Evolutionary conservation across 1,140 invertebrate genomes (phyloP).

Genomic region (Ips nitidus): DNA sequence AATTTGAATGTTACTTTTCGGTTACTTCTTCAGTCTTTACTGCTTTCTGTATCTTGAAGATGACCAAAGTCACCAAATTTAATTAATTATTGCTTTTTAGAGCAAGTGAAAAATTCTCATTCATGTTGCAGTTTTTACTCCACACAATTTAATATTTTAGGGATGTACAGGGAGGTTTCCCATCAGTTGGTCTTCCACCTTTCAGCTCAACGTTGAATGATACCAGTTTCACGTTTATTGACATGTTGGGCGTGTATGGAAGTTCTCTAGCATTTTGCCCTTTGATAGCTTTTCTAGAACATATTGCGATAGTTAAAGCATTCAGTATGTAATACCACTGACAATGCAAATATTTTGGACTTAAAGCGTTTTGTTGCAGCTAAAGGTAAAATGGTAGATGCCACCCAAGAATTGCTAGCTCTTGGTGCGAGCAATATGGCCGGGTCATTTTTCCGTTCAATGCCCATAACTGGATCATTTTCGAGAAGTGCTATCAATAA

Average conservation of each 20-base stretch:
- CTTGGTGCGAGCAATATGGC: conserved; percentile 82
- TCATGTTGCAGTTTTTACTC: no score
- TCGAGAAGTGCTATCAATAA: conserved; percentile 89
- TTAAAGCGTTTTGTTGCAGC: conserved; percentile 55
- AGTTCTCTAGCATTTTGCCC: conserved; percentile 73
- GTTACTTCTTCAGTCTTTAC: no score
- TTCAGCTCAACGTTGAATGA: conserved; percentile 63
- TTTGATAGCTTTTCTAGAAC: conserved; percentile 77
- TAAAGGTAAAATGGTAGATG: conserved; percentile 75
- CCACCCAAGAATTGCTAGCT: conserved; percentile 83
- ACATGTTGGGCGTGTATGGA: conserved; percentile 67
- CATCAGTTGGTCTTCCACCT: conserved; percentile 59
- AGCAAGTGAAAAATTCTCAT: no score
- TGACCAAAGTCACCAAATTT: no score
- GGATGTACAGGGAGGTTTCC: conserved; percentile 68
- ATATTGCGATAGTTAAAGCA: conserved; percentile 85
- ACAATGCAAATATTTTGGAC: background rate
- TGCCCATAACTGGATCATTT: conserved; percentile 87
- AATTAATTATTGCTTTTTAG: no score
- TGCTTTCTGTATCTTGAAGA: no score
- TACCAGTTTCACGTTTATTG: conserved; percentile 60
- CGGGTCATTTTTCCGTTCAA: conserved; percentile 83
- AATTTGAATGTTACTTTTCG: no score
- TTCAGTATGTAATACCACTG: conserved; percentile 61
- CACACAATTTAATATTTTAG: conserved; percentile 43